Percentiles rank a stretch among this genome's conserved stretches.
phyloP scores from a whole-genome alignment of 2,888 invertebrate genomes.

The Schizotus pectinicornis region DNA sequence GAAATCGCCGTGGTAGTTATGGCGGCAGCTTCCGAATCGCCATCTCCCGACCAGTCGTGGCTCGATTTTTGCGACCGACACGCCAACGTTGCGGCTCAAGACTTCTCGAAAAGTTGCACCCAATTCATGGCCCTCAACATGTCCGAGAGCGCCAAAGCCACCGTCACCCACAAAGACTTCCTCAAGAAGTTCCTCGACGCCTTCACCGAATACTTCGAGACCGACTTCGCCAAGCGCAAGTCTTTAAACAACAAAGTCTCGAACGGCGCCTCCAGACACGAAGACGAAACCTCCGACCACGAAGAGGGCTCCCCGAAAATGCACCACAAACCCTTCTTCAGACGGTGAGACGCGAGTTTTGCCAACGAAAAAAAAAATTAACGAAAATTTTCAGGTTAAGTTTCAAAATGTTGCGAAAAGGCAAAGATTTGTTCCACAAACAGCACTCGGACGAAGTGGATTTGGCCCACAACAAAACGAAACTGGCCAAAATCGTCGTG shows the following conservation, averaged over 20 bases:
- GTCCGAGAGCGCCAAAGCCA: conserved; percentile 69
- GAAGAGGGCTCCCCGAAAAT: conserved; percentile 82
- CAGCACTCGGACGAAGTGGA: conserved; percentile 89
- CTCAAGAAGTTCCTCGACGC: conserved; percentile 82
- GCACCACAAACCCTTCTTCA: conserved; percentile 82
- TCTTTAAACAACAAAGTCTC: conserved; percentile 57
- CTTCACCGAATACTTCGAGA: conserved; percentile 85
- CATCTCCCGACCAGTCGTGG: conserved; percentile 64
- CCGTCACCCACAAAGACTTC: conserved; percentile 78
- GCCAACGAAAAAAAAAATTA: not conserved
- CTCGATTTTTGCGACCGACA: conserved; percentile 87
- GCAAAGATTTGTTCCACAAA: conserved; percentile 86
- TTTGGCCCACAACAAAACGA: conserved; percentile 73
- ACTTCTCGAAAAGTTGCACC: conserved; percentile 87
- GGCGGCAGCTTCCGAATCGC: conserved; percentile 48
- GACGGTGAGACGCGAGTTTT: conserved; percentile 62
- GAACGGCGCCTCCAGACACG: conserved; percentile 51
- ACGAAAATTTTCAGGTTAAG: conserved; percentile 64
- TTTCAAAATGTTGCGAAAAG: conserved; percentile 84
- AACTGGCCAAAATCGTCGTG: conserved; percentile 89
- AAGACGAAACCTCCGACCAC: conserved; percentile 71
- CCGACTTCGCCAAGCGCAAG: conserved; percentile 70
- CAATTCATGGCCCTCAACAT: conserved; percentile 76
- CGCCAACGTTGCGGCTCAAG: conserved; percentile 82
- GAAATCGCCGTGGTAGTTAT: conserved; percentile 30